Percentiles rank a stretch among this genome's conserved stretches.
Evolutionary conservation across 2,113 vertebrate genomes (phyloP).

Genomic region (Amazona vittata): DNA sequence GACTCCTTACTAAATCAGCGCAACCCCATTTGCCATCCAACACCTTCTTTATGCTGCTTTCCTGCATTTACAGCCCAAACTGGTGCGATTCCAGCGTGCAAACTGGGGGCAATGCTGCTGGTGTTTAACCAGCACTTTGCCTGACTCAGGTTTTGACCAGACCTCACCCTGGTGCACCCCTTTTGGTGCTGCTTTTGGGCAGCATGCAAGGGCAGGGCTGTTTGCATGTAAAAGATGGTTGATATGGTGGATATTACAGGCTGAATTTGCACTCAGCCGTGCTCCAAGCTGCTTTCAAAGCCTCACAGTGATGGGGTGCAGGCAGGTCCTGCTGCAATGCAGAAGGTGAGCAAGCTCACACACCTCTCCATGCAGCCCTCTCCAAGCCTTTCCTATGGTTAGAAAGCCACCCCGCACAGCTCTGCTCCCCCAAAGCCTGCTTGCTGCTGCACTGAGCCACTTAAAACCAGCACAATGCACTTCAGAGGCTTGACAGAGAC

Average conservation of each 20-base stretch:
- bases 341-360: background rate
- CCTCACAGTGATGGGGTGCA: background rate
- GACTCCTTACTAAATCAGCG: background rate
- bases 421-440: background rate
- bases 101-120: rapidly evolving
- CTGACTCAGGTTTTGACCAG: background rate
- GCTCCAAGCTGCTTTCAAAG: background rate
- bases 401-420: background rate
- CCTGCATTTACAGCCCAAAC: background rate
- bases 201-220: background rate
- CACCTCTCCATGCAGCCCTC: background rate
- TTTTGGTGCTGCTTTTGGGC: rapidly evolving
- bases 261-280: background rate
- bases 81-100: background rate
- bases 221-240: rapidly evolving
- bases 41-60: background rate
- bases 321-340: background rate
- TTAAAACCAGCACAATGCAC: background rate
- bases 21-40: background rate
- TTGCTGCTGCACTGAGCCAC: background rate
- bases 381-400: background rate
- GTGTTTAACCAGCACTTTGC: background rate
- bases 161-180: rapidly evolving
- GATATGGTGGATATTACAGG: no score
- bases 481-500: background rate